Percentiles rank a stretch among this genome's conserved stretches.
These are phyloP conservation scores for Macrocentrus cingulum DNA, from an alignment of 1,140 invertebrate species.

Conservation along the genomic window DNA sequence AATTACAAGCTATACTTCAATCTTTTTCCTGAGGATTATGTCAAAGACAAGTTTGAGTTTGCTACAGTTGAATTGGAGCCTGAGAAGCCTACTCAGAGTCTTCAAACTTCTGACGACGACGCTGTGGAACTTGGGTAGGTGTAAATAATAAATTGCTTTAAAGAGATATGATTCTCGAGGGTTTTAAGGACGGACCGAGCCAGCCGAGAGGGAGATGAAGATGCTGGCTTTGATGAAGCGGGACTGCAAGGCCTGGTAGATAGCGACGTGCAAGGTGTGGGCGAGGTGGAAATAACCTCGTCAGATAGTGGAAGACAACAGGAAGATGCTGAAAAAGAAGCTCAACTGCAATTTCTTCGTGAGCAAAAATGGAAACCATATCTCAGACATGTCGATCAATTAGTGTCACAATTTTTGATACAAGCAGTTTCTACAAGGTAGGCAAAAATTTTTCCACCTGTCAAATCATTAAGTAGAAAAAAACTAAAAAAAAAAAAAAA, in stretches of 20 bases:
- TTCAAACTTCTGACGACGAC: slow-evolving; percentile 14
- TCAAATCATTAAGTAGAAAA: too few relatives aligned
- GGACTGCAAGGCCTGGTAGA: slow-evolving; percentile 16
- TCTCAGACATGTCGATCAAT: slow-evolving; percentile 65
- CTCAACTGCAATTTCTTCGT: slow-evolving; percentile 36
- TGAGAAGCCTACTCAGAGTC: slow-evolving; percentile 8
- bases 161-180: neutral
- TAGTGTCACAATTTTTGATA: slow-evolving; percentile 65
- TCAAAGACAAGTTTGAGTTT: slow-evolving; percentile 37
- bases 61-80: neutral
- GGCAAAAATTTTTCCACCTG: too few relatives aligned
- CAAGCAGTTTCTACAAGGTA: slow-evolving; percentile 57
- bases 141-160: neutral
- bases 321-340: slow-evolving; percentile 32
- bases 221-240: slow-evolving; percentile 10
- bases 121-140: slow-evolving; percentile 4
- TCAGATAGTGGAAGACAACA: slow-evolving; percentile 29
- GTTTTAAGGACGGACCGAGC: too few relatives aligned
- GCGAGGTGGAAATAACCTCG: slow-evolving; percentile 29
- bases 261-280: slow-evolving; percentile 10
- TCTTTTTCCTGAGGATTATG: slow-evolving; percentile 46
- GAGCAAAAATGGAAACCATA: slow-evolving; percentile 64
- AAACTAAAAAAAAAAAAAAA: too few relatives aligned
- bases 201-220: too few relatives aligned
- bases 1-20: slow-evolving; percentile 68